Conservation (phyloP, 2,113 vertebrate genomes). For the Corythoichthys intestinalis region DNA sequence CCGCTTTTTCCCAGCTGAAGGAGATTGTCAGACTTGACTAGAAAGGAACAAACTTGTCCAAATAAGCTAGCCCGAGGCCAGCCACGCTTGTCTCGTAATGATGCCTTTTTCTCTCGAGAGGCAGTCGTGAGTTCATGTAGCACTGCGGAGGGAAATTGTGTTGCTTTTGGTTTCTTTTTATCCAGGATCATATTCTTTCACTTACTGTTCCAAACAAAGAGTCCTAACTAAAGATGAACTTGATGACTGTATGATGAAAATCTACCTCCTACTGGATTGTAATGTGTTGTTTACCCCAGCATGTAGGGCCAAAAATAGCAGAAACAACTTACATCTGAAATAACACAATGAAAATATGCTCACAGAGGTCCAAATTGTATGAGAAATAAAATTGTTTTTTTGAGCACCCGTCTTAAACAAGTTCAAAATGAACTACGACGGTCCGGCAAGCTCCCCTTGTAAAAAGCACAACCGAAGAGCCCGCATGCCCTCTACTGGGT, state of each 20-base stretch:
- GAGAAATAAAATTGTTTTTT: not conserved
- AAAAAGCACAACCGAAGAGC: too few species aligned
- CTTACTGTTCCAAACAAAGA: not conserved
- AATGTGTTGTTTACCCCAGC: not conserved
- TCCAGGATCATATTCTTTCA: not conserved
- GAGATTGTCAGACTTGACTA: not conserved
- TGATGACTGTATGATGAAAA: not conserved
- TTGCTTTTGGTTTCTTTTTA: not conserved
- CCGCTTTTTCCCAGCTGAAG: conserved; percentile 20
- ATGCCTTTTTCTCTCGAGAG: not conserved
- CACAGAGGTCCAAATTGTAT: not conserved
- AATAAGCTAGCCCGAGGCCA: not conserved
- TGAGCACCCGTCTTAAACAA: not conserved
- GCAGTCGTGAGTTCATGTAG: not conserved
- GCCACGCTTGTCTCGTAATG: not conserved
- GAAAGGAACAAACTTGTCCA: not conserved
- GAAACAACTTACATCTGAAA: not conserved
- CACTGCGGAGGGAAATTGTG: not conserved
- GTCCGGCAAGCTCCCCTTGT: too few species aligned
- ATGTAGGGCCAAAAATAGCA: too few species aligned
- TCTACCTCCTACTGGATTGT: not conserved
- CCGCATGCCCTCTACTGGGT: too few species aligned
- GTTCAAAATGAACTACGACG: too few species aligned
- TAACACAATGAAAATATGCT: not conserved
- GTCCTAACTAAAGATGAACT: not conserved